A percentile compares a stretch with the other conserved stretches of the same genome.
Conservation (phyloP, 2,888 invertebrate genomes). For the Halocaridina rubra region DNA sequence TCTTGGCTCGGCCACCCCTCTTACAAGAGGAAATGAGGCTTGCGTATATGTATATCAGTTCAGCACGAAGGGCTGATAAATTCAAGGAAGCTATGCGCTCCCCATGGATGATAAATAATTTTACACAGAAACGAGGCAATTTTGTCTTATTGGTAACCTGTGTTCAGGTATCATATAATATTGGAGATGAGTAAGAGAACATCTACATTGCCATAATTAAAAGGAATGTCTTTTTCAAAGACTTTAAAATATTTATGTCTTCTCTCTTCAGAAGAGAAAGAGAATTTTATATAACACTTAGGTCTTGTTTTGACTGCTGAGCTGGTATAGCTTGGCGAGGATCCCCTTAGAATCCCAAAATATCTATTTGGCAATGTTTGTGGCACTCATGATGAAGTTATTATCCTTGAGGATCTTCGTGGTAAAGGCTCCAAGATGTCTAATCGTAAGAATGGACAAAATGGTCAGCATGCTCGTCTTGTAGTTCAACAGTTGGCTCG, state of each 20-base stretch:
- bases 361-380: background rate
- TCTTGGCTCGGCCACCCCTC: too few species aligned
- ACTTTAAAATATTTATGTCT: background rate
- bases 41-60: too few species aligned
- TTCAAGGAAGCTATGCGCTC: background rate
- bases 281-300: background rate
- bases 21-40: too few species aligned
- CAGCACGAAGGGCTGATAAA: background rate
- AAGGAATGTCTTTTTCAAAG: slow-evolving; percentile 6
- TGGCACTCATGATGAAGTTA: background rate
- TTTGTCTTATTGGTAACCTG: slow-evolving; percentile 9
- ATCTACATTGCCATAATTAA: slow-evolving; percentile 30
- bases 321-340: background rate
- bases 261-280: background rate
- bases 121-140: slow-evolving; percentile 27
- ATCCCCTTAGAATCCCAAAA: background rate
- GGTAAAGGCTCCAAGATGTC: background rate
- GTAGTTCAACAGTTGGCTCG: background rate
- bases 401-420: background rate
- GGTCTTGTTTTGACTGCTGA: background rate
- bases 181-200: background rate
- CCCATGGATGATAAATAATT: background rate
- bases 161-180: slow-evolving; percentile 4
- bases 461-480: background rate
- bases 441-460: background rate